A percentile compares a stretch with the other conserved stretches of the same genome.
Conservation (phyloP, 92 coral and sea anemone species). For the Zoanthus gigantus region DNA sequence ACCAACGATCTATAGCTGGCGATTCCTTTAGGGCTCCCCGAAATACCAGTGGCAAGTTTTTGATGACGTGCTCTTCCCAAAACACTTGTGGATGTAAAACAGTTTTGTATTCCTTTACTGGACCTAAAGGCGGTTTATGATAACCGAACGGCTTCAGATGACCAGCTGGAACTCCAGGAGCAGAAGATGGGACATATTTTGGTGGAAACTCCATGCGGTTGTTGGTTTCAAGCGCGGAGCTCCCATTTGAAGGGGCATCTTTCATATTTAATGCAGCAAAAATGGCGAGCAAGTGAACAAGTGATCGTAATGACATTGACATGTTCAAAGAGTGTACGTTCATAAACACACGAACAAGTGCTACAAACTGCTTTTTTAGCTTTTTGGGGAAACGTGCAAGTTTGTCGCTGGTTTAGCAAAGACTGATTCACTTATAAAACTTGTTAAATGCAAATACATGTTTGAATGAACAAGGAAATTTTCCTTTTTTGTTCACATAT, state of each 20-base stretch:
- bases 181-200: constrained; percentile 68
- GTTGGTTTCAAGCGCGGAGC: background rate
- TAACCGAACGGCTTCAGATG: constrained; percentile 90
- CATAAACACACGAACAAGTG: too few species aligned
- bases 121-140: constrained; percentile 89
- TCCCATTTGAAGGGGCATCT: background rate
- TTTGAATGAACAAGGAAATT: too few species aligned
- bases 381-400: too few species aligned
- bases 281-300: background rate
- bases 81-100: constrained; percentile 88
- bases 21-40: constrained; percentile 83
- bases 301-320: background rate
- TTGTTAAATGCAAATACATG: too few species aligned
- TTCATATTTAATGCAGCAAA: background rate
- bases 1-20: constrained; percentile 86
- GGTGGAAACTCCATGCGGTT: constrained; percentile 85
- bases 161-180: constrained; percentile 72
- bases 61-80: constrained; percentile 88
- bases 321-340: too few species aligned
- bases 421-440: too few species aligned
- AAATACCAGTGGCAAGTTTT: constrained; percentile 84
- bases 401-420: too few species aligned
- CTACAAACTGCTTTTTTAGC: too few species aligned
- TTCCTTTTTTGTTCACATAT: too few species aligned
- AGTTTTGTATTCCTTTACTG: constrained; percentile 79